Evolutionary conservation across 2,888 invertebrate species (phyloP).

Genomic region (Cataglyphis rosenhaueri): DNA sequence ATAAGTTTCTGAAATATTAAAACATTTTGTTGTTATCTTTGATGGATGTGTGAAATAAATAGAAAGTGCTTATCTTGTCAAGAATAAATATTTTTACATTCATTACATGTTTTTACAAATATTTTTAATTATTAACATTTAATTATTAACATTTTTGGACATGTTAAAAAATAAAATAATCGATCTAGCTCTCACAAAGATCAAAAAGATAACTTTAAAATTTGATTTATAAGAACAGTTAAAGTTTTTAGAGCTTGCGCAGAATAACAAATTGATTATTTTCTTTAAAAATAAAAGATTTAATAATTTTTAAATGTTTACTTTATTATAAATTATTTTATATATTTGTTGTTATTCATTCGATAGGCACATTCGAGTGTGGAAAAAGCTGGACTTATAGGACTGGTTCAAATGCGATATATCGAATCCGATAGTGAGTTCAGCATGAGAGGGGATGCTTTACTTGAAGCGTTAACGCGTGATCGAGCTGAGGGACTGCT

Average conservation of each 20-base stretch:
- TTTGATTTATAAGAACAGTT: neutral
- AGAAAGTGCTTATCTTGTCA: neutral
- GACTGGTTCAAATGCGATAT: slow-evolving; percentile 96
- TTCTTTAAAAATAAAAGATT: neutral
- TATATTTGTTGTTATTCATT: slow-evolving; percentile 54
- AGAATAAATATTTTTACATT: neutral
- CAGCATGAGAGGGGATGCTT: slow-evolving; percentile 92
- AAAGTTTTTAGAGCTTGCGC: neutral
- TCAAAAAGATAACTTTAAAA: neutral
- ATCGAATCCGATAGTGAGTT: slow-evolving; percentile 95
- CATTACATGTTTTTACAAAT: no score
- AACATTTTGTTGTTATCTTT: neutral
- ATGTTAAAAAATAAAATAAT: neutral
- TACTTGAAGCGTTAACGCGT: slow-evolving; percentile 92
- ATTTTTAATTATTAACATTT: neutral
- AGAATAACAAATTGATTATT: neutral
- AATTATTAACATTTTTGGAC: neutral
- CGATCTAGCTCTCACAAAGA: neutral
- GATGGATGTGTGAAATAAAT: neutral
- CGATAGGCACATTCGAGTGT: slow-evolving; percentile 95
- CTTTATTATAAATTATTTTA: neutral
- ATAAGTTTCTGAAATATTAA: neutral
- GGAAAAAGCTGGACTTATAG: slow-evolving; percentile 97
- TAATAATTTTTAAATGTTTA: neutral
- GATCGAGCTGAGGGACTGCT: slow-evolving; percentile 94